Evolutionary conservation across 2,888 invertebrate species (phyloP), one percentile per base, ranked within the genome.

Genomic region (Octodonta nipae): DNA sequence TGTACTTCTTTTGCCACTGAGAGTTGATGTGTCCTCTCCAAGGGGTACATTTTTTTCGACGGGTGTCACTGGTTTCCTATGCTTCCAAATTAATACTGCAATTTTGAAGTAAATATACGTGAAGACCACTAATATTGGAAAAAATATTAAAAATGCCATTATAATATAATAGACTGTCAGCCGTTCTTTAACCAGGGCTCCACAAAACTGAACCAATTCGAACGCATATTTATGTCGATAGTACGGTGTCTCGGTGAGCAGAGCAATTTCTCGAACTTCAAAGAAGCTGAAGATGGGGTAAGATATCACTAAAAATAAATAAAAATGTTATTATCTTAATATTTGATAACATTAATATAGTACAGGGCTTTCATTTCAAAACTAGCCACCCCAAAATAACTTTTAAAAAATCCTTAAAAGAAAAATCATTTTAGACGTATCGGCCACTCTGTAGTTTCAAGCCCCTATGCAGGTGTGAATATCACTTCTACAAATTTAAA

Each of bases 71-170:
- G 60, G 60, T 42, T 58, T 60, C 10, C 69, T 53, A 33, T 66
- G 64, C 7, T 41, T 44, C 67, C 68, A 70, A 31, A 71, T 52
- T 35, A 67, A 55, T n/a, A 51, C 51, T 2, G 69, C 70, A 24
- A 70, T 65, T 22, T 63, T 60, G 26, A 58, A 55, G 41, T 71
- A 69, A 13, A 69, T 54, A 60, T 65, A 68, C 16, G 67, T 38
- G 41, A 70, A 69, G 8, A 64, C 58, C 11, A 59, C 36, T 28
- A 68, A 46, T 13, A 67, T 55, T 13, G 70, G 68, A 27, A 64
- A 24, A 31, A 69, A 70, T 25, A 69, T 60, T 14, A 68, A 32
- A 3, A 49, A 30, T 2, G 49, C 46, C 27, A 58, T 47, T 8
- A 46, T 37, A 5, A 54, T 42, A 35, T 55, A 56, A 33, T 59